Percentiles rank a stretch among this genome's conserved stretches.
phyloP scores from a whole-genome alignment of 2,113 vertebrate species.

The Prochilodus magdalenae region DNA sequence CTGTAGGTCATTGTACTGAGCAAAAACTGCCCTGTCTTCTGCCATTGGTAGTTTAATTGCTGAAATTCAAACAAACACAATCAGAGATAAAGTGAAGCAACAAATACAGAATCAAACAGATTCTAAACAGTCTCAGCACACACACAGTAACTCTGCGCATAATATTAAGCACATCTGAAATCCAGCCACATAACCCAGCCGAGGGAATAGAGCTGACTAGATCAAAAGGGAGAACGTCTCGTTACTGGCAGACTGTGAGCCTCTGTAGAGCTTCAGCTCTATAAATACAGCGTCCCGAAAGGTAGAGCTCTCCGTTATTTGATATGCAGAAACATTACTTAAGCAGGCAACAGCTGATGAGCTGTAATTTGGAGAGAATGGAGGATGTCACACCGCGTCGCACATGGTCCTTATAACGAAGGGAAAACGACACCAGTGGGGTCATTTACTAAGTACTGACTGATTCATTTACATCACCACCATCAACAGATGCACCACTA shows the following conservation, averaged over 20 bases:
- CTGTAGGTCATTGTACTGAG: slow-evolving; percentile 96
- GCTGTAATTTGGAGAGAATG: not conserved
- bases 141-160: not conserved
- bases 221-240: not conserved
- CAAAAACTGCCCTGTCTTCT: slow-evolving; percentile 98
- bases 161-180: not conserved
- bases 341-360: not conserved
- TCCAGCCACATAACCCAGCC: not conserved
- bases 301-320: not conserved
- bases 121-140: not conserved
- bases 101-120: not conserved
- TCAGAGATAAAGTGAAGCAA: not conserved
- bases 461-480: too few species aligned
- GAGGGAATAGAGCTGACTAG: not conserved
- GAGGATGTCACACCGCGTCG: not conserved
- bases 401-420: not conserved
- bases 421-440: not conserved
- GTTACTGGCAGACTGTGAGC: not conserved
- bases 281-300: not conserved
- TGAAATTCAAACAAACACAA: slow-evolving; percentile 68
- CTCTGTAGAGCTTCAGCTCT: not conserved
- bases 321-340: not conserved
- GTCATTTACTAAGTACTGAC: too few species aligned
- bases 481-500: too few species aligned
- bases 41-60: slow-evolving; percentile 97